Base-by-base conservation (phyloP, 2,797 vertebrate species). In the Sphenopsis melanotis region DNA sequence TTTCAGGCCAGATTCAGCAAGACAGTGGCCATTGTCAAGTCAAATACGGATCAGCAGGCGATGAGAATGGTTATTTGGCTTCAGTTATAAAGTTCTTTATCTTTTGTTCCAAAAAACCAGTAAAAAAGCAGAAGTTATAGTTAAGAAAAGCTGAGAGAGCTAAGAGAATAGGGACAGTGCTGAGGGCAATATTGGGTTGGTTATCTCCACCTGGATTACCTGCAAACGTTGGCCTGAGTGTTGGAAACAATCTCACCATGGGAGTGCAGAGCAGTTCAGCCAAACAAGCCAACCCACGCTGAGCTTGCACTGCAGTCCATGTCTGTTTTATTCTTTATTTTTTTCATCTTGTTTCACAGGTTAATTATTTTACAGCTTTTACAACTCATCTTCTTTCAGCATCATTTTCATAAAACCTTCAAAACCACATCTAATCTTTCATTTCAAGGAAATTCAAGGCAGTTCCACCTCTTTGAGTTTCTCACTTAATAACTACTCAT, bases 401-500 rank as follows among this genome's bases (percentile, higher is more conserved):
- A 44, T 27, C 6, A 6, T 92, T 39, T 69, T 81, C 50, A 4
- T 61, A 26, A 32, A 49, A 64, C 52, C 34, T 42, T 55, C 29
- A 44, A 86, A 91, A 75, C 52, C n/a, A 60, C 42, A 44, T 36
- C 63, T 89, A 39, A 93, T 81, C 70, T 83, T 94, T 89, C 70
- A 68, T 93, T 72, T 89, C 65, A 91, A 76, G 42, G 63, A 89
- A 79, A 94, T 76, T 50, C 71, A 61, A 87, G 59, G 37, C 83
- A 71, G 61, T 87, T 75, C 26, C 26, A 34, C 42, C n/a, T 95
- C 50, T 89, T 70, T 70, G 81, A 93, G 78, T 34, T 56, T 92
- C 74, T 95, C 49, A 12, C 47, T 69, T 93, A 86, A 52, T 81
- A 82, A 75, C 72, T 95, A 30, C 55, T 95, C 83, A 68, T 60